These are phyloP conservation scores for Acanthornis magna DNA, from an alignment of 2,797 vertebrate species.

Conservation along the genomic window DNA sequence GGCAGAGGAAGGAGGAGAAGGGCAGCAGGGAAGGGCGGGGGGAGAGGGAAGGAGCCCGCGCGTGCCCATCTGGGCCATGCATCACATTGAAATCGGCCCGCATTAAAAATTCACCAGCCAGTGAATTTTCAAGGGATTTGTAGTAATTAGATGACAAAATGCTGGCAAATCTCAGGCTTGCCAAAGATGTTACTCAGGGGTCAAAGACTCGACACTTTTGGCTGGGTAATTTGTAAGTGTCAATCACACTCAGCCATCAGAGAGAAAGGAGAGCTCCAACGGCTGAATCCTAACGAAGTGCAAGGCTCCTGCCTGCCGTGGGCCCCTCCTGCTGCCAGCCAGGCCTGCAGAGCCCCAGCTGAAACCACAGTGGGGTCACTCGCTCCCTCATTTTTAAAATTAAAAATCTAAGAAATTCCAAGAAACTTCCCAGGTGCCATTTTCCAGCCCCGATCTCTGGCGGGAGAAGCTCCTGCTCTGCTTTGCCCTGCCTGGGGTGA, in stretches of 20 bases:
- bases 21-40: neutral
- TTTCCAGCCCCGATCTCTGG: neutral
- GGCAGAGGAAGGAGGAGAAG: neutral
- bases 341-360: neutral
- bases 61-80: conserved; percentile 77
- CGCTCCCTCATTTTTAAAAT: rapidly evolving
- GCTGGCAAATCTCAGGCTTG: conserved; percentile 88
- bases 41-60: neutral
- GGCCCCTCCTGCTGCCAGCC: neutral
- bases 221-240: conserved; percentile 99
- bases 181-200: conserved; percentile 96
- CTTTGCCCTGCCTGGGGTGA: neutral
- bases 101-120: conserved; percentile 98
- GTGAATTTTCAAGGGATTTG: conserved; percentile 98
- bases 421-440: neutral
- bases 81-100: conserved; percentile 77
- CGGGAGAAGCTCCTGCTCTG: neutral
- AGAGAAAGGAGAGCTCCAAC: conserved; percentile 72
- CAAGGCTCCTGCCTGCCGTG: conserved; percentile 7
- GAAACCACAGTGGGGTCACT: rapidly evolving
- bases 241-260: conserved; percentile 92
- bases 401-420: no score
- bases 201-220: conserved; percentile 96
- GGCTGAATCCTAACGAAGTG: conserved; percentile 76
- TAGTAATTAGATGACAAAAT: conserved; percentile 99